Evolutionary conservation across 1,140 invertebrate genomes (phyloP), one percentile per base, ranked within the genome.

Genomic region (Drosophila oshimai): DNA sequence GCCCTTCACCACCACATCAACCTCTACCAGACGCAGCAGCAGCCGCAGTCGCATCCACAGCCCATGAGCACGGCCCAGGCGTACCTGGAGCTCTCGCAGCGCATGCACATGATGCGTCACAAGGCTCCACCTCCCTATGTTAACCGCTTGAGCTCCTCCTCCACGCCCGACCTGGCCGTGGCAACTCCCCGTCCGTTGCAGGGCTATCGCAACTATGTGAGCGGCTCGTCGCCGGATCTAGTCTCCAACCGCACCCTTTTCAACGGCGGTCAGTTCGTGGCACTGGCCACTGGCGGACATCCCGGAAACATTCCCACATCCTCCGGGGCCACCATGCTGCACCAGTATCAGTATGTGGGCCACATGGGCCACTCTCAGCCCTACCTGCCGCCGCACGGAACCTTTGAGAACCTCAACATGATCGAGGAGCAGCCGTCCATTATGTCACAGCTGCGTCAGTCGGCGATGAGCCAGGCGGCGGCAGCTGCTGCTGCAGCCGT

Each of bases 111-210:
- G 72, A 92, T 95, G 37, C 95, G 95, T 72, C 92, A 96, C 83
- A 97, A 97, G 91, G 95, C 94, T 0, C 96, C 96, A 0, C 96
- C 96, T 0, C 96, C 96, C 0, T 97, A 97, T 91, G 94, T 94
- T 0, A 93, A 93, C 76, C 92, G 95, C 2, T 92, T 95, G 15
- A 95, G 94, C 61, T 96, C 94, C 34, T 95, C 94, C 68, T 96
- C 95, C 5, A 97, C 95, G 0, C 96, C 96, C 1, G 96, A 97
- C 91, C 90, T 97, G 46, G 96, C 96, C 0, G 93, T 94, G 9
- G 94, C 94, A 3, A 93, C 93, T 22, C 93, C 93, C 41, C 86
- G 92, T 20, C 71, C 86, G 1, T 7, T 90, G 24, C 72, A 90
- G 18, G 92, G 92, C 0, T 93, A 93, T 62, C 93, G 93, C 18